Percentiles rank a stretch among this genome's conserved stretches.
Evolutionary conservation across 1,140 invertebrate genomes (phyloP).

Genomic region (Philaenus spumarius): DNA sequence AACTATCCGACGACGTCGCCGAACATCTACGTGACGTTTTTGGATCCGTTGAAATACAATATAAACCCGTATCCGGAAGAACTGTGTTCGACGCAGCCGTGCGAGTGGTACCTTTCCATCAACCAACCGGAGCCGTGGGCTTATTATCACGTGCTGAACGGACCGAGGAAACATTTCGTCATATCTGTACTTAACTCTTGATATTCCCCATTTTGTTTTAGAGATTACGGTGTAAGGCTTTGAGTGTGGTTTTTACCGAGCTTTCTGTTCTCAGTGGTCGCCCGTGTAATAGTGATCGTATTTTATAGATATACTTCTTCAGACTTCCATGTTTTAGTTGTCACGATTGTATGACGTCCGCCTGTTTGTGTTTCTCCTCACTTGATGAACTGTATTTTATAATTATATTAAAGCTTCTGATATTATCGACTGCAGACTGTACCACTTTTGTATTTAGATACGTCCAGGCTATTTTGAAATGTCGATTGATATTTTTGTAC

Average conservation of each 20-base stretch:
- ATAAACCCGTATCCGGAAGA: background rate
- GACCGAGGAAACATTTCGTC: constrained; percentile 20
- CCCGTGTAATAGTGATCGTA: too few relatives aligned
- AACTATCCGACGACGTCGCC: background rate
- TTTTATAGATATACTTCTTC: too few relatives aligned
- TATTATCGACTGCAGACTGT: too few relatives aligned
- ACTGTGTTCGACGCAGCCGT: background rate
- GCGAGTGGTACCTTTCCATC: constrained; percentile 25
- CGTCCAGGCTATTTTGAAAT: too few relatives aligned
- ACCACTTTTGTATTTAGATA: too few relatives aligned
- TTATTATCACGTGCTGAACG: constrained; percentile 8
- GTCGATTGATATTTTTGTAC: too few relatives aligned
- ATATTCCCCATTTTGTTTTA: constrained; percentile 17
- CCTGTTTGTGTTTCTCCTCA: too few relatives aligned
- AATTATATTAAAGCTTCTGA: too few relatives aligned
- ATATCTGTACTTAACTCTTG: constrained; percentile 31
- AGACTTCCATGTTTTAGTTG: too few relatives aligned
- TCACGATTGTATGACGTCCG: too few relatives aligned
- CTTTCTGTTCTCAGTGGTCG: too few relatives aligned
- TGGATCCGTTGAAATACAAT: constrained; percentile 10
- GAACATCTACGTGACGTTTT: constrained; percentile 22
- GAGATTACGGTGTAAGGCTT: constrained; percentile 11
- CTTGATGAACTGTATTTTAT: too few relatives aligned
- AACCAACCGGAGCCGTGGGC: constrained; percentile 8
- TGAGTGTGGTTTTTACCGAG: constrained; percentile 2